phyloP scores from a whole-genome alignment of 2,888 invertebrate species.

The Eupithecia tripunctaria region DNA sequence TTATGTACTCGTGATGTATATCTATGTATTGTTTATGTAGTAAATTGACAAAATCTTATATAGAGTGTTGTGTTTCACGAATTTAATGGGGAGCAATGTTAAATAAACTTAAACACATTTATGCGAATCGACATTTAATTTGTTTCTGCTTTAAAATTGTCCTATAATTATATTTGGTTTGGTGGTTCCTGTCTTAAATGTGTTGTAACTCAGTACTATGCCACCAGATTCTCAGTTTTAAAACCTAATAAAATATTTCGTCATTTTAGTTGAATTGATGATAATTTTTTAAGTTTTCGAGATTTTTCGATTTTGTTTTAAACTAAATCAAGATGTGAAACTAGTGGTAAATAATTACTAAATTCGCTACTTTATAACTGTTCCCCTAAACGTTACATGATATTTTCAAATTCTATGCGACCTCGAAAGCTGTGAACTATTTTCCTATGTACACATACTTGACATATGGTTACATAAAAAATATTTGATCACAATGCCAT shows the following conservation, averaged over 20 bases:
- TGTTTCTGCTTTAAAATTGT: neutral
- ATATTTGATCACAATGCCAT: too few relatives aligned
- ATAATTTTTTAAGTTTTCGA: neutral
- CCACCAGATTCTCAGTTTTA: neutral
- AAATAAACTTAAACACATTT: neutral
- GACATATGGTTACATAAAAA: too few relatives aligned
- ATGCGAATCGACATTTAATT: neutral
- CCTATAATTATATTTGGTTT: neutral
- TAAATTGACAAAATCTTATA: conserved; percentile 50
- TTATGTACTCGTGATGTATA: conserved; percentile 62
- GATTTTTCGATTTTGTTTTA: too few relatives aligned
- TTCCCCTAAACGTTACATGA: conserved; percentile 44
- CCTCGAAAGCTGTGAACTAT: conserved; percentile 27
- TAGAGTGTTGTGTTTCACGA: conserved; percentile 66
- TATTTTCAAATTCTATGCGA: conserved; percentile 42
- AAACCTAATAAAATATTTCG: neutral
- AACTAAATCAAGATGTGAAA: neutral
- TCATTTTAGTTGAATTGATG: neutral
- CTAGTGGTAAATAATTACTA: neutral
- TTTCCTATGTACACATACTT: neutral
- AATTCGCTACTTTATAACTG: conserved; percentile 14
- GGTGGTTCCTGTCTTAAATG: neutral
- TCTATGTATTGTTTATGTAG: conserved; percentile 57
- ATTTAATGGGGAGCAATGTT: conserved; percentile 61
- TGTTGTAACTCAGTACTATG: neutral